Conservation (phyloP, 2,888 invertebrate species). For the Polymixis lichenea region DNA sequence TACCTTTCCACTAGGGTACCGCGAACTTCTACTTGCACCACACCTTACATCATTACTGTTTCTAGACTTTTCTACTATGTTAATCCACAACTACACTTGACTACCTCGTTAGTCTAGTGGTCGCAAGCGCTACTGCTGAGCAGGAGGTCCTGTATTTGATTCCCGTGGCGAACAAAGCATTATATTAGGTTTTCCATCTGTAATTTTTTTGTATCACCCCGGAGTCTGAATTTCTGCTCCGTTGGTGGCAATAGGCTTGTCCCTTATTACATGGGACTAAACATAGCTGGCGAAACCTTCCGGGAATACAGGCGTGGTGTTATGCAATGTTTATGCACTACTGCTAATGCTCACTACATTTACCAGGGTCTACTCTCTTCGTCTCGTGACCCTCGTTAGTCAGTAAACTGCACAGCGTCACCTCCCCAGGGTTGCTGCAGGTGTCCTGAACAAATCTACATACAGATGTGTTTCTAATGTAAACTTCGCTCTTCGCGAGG, state of each 20-base stretch:
- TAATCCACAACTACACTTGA: not conserved
- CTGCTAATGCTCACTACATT: not conserved
- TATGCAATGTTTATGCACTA: not conserved
- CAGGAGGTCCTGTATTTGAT: not conserved
- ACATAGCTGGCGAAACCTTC: not conserved
- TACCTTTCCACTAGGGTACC: no score
- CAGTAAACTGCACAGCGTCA: slow-evolving; percentile 23
- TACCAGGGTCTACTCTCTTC: not conserved
- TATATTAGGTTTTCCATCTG: not conserved
- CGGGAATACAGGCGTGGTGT: not conserved
- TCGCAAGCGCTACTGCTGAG: not conserved
- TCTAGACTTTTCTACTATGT: not conserved
- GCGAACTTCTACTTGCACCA: no score
- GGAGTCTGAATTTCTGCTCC: accelerated
- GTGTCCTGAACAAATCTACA: slow-evolving; percentile 59
- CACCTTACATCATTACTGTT: no score
- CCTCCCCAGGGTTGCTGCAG: slow-evolving; percentile 32
- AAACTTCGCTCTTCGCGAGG: slow-evolving; percentile 54
- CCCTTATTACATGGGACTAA: not conserved
- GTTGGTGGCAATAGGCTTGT: not conserved
- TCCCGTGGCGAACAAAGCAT: not conserved
- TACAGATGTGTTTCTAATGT: slow-evolving; percentile 59
- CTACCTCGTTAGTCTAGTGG: not conserved
- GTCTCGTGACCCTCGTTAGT: slow-evolving; percentile 21
- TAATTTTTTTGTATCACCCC: not conserved